phyloP scores from a whole-genome alignment of 1,140 invertebrate species.

The Drosophila littoralis region DNA sequence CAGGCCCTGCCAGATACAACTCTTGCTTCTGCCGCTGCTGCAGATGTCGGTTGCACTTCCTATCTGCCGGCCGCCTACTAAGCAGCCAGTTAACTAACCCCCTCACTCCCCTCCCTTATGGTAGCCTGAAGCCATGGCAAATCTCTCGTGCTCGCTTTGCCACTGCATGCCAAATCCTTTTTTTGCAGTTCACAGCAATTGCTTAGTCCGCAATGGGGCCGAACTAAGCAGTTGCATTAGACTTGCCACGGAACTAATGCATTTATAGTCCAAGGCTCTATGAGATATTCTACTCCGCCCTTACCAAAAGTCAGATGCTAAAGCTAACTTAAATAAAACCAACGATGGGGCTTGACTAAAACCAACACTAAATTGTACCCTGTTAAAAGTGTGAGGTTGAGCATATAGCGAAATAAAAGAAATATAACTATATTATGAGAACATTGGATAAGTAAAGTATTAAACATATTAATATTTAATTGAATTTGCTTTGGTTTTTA shows the following conservation, averaged over 20 bases:
- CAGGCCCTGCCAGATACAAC: slow-evolving; percentile 48
- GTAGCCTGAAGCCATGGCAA: slow-evolving; percentile 19
- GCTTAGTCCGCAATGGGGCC: slow-evolving; percentile 35
- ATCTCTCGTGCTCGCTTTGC: slow-evolving; percentile 44
- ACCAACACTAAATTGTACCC: slow-evolving; percentile 13
- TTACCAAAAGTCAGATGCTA: slow-evolving; percentile 54
- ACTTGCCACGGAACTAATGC: slow-evolving; percentile 64
- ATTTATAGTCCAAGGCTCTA: slow-evolving; percentile 43
- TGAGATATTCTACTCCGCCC: slow-evolving; percentile 66
- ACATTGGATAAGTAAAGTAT: too few relatives aligned
- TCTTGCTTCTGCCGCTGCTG: slow-evolving; percentile 38
- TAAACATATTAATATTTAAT: not conserved
- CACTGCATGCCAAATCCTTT: slow-evolving; percentile 80
- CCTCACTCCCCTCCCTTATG: too few relatives aligned
- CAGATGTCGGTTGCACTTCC: slow-evolving; percentile 20
- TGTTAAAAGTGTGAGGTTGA: not conserved
- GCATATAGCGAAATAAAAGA: not conserved
- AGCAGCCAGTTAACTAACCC: slow-evolving; percentile 7
- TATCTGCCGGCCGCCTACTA: slow-evolving; percentile 32
- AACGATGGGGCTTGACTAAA: not conserved
- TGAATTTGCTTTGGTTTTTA: not conserved
- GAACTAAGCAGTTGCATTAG: slow-evolving; percentile 36
- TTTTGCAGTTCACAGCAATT: slow-evolving; percentile 74
- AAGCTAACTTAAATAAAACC: slow-evolving; percentile 22
- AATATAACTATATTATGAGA: not conserved